Conservation (phyloP, 2,888 invertebrate genomes). For the Blomia tropicalis region DNA sequence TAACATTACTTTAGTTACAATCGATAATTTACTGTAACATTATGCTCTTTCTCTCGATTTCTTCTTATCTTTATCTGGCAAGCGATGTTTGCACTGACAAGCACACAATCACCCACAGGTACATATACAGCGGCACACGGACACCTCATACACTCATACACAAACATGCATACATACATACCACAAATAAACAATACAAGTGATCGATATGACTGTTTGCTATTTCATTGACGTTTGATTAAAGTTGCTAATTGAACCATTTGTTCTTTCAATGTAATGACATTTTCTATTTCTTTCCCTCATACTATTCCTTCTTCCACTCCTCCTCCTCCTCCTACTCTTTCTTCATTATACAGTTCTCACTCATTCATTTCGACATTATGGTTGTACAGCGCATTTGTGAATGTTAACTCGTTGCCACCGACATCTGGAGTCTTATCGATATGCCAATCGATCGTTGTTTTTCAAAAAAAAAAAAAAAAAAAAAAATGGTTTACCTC, state of each 20-base stretch:
- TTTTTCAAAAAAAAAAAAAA: too few relatives aligned
- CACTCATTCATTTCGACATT: too few relatives aligned
- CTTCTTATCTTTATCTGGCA: background rate
- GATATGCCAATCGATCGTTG: too few relatives aligned
- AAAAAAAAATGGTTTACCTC: too few relatives aligned
- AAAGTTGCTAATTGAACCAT: conserved; percentile 11
- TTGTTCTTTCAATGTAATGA: too few relatives aligned
- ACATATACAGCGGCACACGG: background rate
- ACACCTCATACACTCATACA: background rate
- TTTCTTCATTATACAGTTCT: too few relatives aligned
- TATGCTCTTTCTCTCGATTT: too few relatives aligned
- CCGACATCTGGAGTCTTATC: too few relatives aligned
- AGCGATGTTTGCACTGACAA: conserved; percentile 7
- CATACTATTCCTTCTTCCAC: background rate
- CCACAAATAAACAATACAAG: background rate
- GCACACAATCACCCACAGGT: background rate
- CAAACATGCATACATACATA: background rate
- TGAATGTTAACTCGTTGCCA: too few relatives aligned
- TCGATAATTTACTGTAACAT: background rate
- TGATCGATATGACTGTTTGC: conserved; percentile 8
- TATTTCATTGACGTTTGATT: conserved; percentile 12
- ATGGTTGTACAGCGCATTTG: too few relatives aligned
- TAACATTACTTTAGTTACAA: background rate
- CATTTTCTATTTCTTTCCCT: background rate
- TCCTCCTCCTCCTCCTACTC: too few relatives aligned